Evolutionary conservation across 2,113 vertebrate genomes (phyloP).

Genomic region (Isurus oxyrinchus): DNA sequence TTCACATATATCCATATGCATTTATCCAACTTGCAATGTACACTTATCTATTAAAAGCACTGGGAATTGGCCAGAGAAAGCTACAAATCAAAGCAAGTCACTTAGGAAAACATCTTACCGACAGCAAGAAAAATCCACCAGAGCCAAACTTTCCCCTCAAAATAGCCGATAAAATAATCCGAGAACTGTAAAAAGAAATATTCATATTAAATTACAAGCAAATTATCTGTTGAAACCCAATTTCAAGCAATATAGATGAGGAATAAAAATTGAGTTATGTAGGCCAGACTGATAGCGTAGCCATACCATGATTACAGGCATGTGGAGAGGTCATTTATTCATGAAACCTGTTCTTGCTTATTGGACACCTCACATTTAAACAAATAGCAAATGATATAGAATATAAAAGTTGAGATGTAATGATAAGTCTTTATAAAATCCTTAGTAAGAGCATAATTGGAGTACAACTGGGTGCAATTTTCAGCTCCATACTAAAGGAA

Average conservation of each 20-base stretch:
- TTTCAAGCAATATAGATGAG: not conserved
- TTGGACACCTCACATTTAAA: not conserved
- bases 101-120: not conserved
- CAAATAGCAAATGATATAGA: not conserved
- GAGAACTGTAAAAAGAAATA: slow-evolving; percentile 24
- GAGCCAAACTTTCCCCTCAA: slow-evolving; percentile 32
- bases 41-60: not conserved
- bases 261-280: not conserved
- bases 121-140: slow-evolving; percentile 32
- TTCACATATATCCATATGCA: not conserved
- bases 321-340: not conserved
- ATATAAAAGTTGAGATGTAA: not conserved
- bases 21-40: not conserved
- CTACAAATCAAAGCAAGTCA: not conserved
- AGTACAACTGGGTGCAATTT: not conserved
- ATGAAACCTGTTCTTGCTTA: not conserved
- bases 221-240: not conserved
- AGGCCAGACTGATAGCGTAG: not conserved
- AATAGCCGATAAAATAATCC: slow-evolving; percentile 31
- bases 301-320: not conserved
- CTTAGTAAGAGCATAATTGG: not conserved
- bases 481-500: not conserved
- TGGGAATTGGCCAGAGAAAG: not conserved
- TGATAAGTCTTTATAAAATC: not conserved
- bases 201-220: not conserved